These are phyloP conservation scores for Rhagonycha fulva DNA, from an alignment of 2,888 invertebrate genomes.

Conservation along the genomic window DNA sequence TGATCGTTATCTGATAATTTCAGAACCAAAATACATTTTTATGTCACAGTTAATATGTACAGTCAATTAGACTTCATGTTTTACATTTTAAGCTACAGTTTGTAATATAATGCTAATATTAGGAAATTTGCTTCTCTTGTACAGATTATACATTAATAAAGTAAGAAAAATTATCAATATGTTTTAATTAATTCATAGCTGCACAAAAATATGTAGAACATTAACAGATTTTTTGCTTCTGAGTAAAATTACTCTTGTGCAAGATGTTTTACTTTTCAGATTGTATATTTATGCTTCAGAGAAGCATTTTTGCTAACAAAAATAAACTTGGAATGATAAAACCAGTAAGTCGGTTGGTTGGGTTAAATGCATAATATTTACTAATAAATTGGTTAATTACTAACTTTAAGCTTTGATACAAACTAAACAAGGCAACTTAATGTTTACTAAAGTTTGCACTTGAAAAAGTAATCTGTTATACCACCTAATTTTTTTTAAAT, in stretches of 20 bases:
- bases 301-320: no score
- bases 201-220: background rate
- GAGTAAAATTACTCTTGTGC: background rate
- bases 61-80: constrained; percentile 40
- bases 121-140: constrained; percentile 44
- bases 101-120: constrained; percentile 37
- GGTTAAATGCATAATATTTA: no score
- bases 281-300: background rate
- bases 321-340: no score
- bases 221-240: background rate
- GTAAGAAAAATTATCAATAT: constrained; percentile 25
- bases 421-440: no score
- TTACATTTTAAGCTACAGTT: constrained; percentile 38
- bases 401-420: no score
- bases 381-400: no score
- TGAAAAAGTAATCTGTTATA: no score
- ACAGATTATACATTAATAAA: constrained; percentile 44
- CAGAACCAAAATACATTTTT: constrained; percentile 37
- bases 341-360: no score
- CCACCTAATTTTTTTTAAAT: no score
- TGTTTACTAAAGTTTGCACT: no score
- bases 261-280: background rate
- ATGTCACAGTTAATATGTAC: constrained; percentile 43
- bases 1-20: constrained; percentile 40
- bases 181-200: background rate